Conservation (phyloP, 2,113 vertebrate species). For the Catharus minimus region DNA sequence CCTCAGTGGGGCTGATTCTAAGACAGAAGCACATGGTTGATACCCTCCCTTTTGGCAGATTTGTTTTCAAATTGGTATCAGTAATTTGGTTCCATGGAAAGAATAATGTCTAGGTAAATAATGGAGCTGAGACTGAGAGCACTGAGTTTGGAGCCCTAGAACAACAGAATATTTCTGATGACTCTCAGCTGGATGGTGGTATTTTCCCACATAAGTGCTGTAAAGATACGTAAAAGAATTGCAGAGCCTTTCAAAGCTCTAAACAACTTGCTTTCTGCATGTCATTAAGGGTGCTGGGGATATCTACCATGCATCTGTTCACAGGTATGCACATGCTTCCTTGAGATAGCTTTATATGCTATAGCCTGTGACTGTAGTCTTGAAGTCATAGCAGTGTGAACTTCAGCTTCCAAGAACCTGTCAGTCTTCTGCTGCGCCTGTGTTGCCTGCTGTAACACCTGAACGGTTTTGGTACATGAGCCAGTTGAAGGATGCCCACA, state of each 20-base stretch:
- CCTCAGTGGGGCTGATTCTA: slow-evolving; percentile 16
- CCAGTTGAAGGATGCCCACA: not conserved
- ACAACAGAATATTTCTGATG: slow-evolving; percentile 57
- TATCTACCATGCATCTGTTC: slow-evolving; percentile 60
- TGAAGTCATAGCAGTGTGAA: not conserved
- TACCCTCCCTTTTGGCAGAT: slow-evolving; percentile 51
- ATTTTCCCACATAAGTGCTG: slow-evolving; percentile 65
- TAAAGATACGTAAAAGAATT: slow-evolving; percentile 56
- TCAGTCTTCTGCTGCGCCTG: not conserved
- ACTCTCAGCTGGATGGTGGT: slow-evolving; percentile 60
- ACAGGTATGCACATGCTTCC: slow-evolving; percentile 12
- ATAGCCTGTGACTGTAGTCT: not conserved
- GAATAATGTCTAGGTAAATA: slow-evolving; percentile 57
- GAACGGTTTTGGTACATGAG: not conserved
- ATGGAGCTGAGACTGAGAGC: slow-evolving; percentile 51
- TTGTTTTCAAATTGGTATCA: slow-evolving; percentile 52
- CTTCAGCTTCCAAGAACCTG: slow-evolving; percentile 18
- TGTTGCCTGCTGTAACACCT: not conserved
- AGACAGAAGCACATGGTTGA: slow-evolving; percentile 42
- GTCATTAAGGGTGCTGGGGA: slow-evolving; percentile 61
- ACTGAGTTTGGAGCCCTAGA: slow-evolving; percentile 42
- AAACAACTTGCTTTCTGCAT: slow-evolving; percentile 55
- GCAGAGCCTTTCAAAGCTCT: slow-evolving; percentile 61
- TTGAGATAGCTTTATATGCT: slow-evolving; percentile 29
- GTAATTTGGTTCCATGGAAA: slow-evolving; percentile 42